A percentile compares a stretch with the other conserved stretches of the same genome.
Conservation (phyloP, 2,797 vertebrate species). For the Calcarius lapponicus region DNA sequence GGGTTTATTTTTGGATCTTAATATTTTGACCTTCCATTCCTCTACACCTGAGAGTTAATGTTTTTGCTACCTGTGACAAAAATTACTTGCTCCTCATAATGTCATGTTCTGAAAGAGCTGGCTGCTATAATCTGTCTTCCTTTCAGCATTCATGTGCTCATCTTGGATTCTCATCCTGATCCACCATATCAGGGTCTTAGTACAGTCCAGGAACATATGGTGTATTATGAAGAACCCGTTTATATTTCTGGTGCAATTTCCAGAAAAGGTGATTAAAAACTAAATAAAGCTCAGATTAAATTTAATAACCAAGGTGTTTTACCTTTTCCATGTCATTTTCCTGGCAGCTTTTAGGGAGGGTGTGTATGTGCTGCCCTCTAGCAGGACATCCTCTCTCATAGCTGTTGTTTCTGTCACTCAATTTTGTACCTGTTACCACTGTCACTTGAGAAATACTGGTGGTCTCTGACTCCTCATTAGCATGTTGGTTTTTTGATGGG, state of each 20-base stretch:
- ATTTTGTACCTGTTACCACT: background rate
- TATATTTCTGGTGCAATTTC: background rate
- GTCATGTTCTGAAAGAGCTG: background rate
- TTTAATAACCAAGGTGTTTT: background rate
- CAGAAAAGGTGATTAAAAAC: background rate
- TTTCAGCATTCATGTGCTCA: background rate
- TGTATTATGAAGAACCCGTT: background rate
- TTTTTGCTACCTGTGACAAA: slow-evolving; percentile 23
- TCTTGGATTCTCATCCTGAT: background rate
- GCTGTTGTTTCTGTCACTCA: background rate
- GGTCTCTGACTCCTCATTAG: background rate
- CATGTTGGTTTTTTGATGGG: rapidly evolving
- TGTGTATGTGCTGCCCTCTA: slow-evolving; percentile 40
- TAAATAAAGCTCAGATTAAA: background rate
- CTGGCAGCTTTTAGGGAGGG: background rate
- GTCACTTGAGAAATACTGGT: background rate
- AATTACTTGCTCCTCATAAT: background rate
- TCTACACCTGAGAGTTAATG: background rate
- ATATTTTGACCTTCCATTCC: background rate
- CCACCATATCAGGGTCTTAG: background rate
- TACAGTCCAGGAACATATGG: background rate
- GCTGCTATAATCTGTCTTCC: background rate
- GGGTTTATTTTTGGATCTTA: background rate
- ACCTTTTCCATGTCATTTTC: background rate
- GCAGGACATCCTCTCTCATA: background rate